Base-by-base conservation (phyloP, 2,797 vertebrate species). In the Vultur gryphus region DNA sequence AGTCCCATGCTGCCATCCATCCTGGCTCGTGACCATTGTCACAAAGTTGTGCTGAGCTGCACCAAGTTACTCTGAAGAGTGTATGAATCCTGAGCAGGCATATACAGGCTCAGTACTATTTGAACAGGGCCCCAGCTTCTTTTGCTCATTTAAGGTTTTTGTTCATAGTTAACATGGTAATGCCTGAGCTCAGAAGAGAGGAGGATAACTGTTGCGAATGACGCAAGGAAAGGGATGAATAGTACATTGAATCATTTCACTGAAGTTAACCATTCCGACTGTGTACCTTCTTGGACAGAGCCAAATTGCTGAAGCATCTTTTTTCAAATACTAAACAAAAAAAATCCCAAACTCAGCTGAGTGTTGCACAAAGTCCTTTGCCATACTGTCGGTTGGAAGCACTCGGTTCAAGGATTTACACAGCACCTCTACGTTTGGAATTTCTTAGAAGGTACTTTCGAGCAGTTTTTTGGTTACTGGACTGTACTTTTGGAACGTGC, bases 261-360 rank as follows among this genome's bases (percentile, higher is more conserved):
- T 5, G 10, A 73, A n/a, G 12, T 23, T 70, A 62, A 54, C 12
- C 7, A 35, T 59, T 67, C 20, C 26, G 61, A 10, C 48, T 83
- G 69, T 25, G 5, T 39, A 35, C 19, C 39, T 58, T 84, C 21
- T 49, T 52, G 20, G 9, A 6, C 46, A 61, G 25, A 77, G 23
- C 11, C 31, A 79, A 59, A 52, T 29, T 87, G 8, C 6, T 44
- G 33, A 48, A 52, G 5, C 16, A 15, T 16, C 6, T 11, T 87
- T 58, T 44, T 26, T 11, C 33, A 49, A 87, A 61, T 25, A 29
- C 6, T 51, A n/a, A 67, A 61, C 5, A 43, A 71, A 49, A 52
- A 29, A 26, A 0, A 2, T 5, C 11, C 3, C 28, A 61, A 59
- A 4, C 6, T 79, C 28, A 58, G 1, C 3, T 54, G 25, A 69